Evolutionary conservation across 2,113 vertebrate genomes (phyloP).

Genomic region (Ceratotherium simum): DNA sequence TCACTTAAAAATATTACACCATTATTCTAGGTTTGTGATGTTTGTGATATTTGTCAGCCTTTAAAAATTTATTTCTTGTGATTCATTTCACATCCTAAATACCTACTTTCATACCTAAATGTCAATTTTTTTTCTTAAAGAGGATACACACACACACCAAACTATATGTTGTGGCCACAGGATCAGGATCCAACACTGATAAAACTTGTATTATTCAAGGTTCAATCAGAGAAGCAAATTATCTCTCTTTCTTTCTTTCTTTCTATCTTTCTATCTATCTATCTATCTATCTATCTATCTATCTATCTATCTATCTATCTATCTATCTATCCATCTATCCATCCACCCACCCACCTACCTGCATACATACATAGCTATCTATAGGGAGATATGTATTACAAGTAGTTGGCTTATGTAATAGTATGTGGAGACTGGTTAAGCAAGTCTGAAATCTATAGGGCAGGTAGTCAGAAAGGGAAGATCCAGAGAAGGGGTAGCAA

Average conservation of each 20-base stretch:
- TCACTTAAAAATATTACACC: background rate
- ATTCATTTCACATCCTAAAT: background rate
- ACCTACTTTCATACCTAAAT: background rate
- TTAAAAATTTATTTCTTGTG: background rate
- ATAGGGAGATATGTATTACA: background rate
- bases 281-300: background rate
- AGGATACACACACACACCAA: background rate
- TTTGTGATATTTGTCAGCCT: background rate
- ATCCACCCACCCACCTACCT: too few relatives aligned
- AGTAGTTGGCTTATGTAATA: background rate
- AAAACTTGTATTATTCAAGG: background rate
- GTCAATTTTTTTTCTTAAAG: background rate
- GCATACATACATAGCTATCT: background rate
- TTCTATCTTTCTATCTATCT: background rate
- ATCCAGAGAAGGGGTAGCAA: background rate
- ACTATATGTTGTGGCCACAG: background rate
- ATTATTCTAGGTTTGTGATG: background rate
- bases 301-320: background rate
- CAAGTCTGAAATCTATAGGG: background rate
- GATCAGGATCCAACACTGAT: background rate
- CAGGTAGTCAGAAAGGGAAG: background rate
- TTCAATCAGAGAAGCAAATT: background rate
- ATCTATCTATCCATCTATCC: background rate
- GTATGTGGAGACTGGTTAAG: background rate
- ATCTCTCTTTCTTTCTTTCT: background rate